Base-by-base conservation (phyloP, 2,888 invertebrate species). In the Nineta flava region DNA sequence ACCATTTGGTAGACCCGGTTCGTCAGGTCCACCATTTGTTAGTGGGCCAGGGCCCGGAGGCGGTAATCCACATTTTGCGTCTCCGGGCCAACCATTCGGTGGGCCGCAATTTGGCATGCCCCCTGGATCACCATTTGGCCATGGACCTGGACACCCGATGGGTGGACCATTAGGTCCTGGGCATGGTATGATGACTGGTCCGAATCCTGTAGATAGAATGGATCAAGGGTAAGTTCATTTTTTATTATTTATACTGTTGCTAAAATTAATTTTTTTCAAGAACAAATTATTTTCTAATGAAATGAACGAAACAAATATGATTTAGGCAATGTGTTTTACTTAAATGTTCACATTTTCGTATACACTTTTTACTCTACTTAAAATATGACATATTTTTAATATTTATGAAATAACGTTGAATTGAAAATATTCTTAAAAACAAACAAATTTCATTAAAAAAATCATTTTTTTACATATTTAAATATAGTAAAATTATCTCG, bases 191-290 rank as follows among this genome's bases (percentile, higher is more conserved):
- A 73, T 72, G 69, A 74, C 73, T 26, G 81, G 80, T 54, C 83
- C 86, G 54, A 86, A 85, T 60, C 85, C 87, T 60, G 85, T 87
- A 60, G 86, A 86, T 67, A 76, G 86, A 70, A 81, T 75, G 66
- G 87, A 83, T 65, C 83, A 81, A 68, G 82, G 82, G 75, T 80
- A 60, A 78, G 79, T 75, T 59, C 46, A 48, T 44, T 47, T 54
- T 49, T 52, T 15, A 17, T n/a, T n/a, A 49, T 50, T 38, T 42
- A 3, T 13, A 41, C 17, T 41, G n/a, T n/a, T n/a, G n/a, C n/a
- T n/a, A n/a, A n/a, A n/a, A n/a, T n/a, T n/a, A n/a, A n/a, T 42
- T 42, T 4, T 10, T 38, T 38, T 38, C 10, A 13, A 4, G 15
- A 38, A 38, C 4, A 38, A 19, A 19, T 19, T 3, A 19, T 19